Conservation (phyloP, 2,113 vertebrate species). For the Gymnocephalus cernua region DNA sequence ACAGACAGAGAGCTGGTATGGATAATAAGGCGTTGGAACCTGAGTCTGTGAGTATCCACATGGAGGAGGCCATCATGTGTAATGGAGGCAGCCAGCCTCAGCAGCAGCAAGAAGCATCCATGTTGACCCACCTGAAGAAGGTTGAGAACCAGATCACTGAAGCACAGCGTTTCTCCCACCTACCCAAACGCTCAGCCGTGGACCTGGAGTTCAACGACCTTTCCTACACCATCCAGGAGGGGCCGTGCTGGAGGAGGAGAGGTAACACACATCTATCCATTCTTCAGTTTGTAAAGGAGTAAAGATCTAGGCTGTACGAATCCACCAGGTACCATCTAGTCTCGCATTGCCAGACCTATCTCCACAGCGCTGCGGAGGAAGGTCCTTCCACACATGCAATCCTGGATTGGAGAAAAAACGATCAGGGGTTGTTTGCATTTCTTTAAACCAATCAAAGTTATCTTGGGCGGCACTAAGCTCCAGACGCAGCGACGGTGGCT, state of each 20-base stretch:
- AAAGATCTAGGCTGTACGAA: too few species aligned
- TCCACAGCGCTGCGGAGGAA: too few species aligned
- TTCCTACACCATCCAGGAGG: constrained; percentile 95
- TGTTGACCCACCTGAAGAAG: constrained; percentile 93
- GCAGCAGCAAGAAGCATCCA: constrained; percentile 83
- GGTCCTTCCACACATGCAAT: too few species aligned
- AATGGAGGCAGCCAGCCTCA: constrained; percentile 66
- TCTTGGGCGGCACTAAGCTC: too few species aligned
- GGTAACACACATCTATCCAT: constrained; percentile 79
- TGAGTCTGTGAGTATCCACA: constrained; percentile 84
- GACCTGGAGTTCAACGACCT: constrained; percentile 95
- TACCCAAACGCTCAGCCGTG: constrained; percentile 93
- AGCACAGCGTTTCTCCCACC: constrained; percentile 94
- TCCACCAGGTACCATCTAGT: too few species aligned
- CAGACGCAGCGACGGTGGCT: too few species aligned
- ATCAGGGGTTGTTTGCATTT: too few species aligned
- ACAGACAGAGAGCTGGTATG: constrained; percentile 63
- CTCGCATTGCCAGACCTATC: too few species aligned
- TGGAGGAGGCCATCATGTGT: constrained; percentile 85
- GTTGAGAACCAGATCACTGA: constrained; percentile 96
- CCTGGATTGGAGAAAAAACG: too few species aligned
- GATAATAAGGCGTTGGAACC: constrained; percentile 85
- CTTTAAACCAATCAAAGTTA: too few species aligned
- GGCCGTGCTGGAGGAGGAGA: constrained; percentile 94
- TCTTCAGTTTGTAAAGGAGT: not conserved